Conservation (phyloP, 2,113 vertebrate species). For the Odontophorus gujanensis region DNA sequence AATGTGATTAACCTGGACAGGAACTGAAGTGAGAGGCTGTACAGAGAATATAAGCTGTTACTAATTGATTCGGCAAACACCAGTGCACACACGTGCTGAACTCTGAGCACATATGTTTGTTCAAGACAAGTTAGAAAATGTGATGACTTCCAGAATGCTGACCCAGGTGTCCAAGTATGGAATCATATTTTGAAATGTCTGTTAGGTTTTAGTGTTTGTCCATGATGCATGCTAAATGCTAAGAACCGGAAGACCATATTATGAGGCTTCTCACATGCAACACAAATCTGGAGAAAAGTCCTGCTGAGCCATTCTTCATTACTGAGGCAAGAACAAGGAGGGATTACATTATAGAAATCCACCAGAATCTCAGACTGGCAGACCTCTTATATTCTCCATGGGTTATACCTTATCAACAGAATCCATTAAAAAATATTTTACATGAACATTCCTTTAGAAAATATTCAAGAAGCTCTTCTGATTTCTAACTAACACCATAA, state of each 20-base stretch:
- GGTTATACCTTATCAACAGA: background rate
- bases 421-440: background rate
- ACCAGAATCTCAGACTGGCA: background rate
- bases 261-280: background rate
- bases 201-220: background rate
- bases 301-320: background rate
- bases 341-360: slow-evolving; percentile 16
- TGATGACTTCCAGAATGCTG: background rate
- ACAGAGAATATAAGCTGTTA: background rate
- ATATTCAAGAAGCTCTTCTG: background rate
- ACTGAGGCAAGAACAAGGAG: background rate
- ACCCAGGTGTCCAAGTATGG: background rate
- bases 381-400: background rate
- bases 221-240: background rate
- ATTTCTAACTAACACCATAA: background rate
- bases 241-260: background rate
- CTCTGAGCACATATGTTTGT: background rate
- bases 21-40: background rate
- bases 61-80: background rate
- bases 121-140: background rate
- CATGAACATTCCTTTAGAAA: background rate
- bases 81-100: background rate
- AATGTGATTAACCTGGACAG: background rate
- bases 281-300: background rate
- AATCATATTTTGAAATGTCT: background rate